phyloP scores from a whole-genome alignment of 2,797 vertebrate species.

The Anisognathus igniventris region DNA sequence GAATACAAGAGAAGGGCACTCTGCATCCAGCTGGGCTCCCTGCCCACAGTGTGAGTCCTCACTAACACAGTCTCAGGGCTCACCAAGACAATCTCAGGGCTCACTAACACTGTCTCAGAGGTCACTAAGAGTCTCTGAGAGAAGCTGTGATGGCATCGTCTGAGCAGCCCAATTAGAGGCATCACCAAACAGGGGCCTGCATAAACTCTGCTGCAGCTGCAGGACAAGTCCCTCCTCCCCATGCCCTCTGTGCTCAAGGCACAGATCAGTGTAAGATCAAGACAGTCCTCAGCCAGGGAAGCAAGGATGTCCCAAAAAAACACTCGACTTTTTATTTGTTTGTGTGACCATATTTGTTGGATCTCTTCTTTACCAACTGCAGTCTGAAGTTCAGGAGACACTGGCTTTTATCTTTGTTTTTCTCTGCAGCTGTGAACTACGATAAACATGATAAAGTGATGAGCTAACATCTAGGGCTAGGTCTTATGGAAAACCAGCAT shows the following conservation, averaged over 20 bases:
- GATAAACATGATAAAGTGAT: neutral
- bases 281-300: neutral
- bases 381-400: neutral
- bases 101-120: accelerated
- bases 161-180: neutral
- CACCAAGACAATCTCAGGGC: neutral
- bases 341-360: accelerated
- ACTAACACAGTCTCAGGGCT: neutral
- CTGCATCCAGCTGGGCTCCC: neutral
- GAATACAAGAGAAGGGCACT: neutral
- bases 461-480: neutral
- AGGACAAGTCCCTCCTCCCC: neutral
- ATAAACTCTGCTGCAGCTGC: neutral
- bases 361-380: neutral
- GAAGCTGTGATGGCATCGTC: neutral
- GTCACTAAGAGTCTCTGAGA: neutral
- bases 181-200: neutral
- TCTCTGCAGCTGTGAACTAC: neutral
- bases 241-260: neutral
- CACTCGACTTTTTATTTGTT: neutral
- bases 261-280: neutral
- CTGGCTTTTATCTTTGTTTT: neutral
- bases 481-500: neutral
- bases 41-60: accelerated
- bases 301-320: neutral